These are phyloP conservation scores for Bellardia bayeri DNA, from an alignment of 2,888 invertebrate species.

Conservation along the genomic window DNA sequence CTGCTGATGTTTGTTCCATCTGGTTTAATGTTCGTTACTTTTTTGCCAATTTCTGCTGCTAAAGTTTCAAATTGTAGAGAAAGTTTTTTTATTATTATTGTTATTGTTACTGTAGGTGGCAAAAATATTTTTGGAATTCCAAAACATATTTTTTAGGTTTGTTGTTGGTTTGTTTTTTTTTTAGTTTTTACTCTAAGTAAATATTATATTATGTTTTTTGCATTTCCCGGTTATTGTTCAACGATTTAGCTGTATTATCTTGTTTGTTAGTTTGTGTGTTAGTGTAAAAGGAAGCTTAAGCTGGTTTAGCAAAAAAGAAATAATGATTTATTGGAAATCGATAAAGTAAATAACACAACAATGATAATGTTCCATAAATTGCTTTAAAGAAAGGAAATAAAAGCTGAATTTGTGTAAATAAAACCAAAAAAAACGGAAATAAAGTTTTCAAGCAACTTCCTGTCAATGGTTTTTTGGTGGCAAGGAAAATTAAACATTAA, in stretches of 20 bases:
- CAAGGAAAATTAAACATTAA: not conserved
- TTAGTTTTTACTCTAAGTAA: not conserved
- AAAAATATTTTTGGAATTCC: slow-evolving; percentile 41
- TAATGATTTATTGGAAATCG: slow-evolving; percentile 61
- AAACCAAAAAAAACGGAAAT: slow-evolving; percentile 15
- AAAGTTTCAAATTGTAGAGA: slow-evolving; percentile 12
- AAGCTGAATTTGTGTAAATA: not conserved
- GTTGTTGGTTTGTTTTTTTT: not conserved
- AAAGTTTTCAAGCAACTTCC: slow-evolving; percentile 27
- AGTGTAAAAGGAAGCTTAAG: slow-evolving; percentile 46
- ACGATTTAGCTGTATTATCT: slow-evolving; percentile 40
- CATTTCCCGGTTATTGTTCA: slow-evolving; percentile 51
- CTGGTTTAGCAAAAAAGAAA: not conserved
- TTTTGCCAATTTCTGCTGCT: not conserved
- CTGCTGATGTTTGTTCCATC: slow-evolving; percentile 39
- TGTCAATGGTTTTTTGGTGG: not conserved
- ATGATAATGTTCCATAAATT: slow-evolving; percentile 47
- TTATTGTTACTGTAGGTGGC: slow-evolving; percentile 37
- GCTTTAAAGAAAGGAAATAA: slow-evolving; percentile 17
- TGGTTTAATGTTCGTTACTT: slow-evolving; percentile 35
- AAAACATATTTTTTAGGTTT: slow-evolving; percentile 40
- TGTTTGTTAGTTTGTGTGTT: slow-evolving; percentile 5
- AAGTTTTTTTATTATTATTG: slow-evolving; percentile 22
- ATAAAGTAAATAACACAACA: slow-evolving; percentile 48
- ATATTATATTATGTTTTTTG: slow-evolving; percentile 5